A percentile compares a stretch with the other conserved stretches of the same genome.
These are phyloP conservation scores for Crossaster papposus DNA, from an alignment of 53 echinoderm and acorn worm genomes.

Conservation along the genomic window DNA sequence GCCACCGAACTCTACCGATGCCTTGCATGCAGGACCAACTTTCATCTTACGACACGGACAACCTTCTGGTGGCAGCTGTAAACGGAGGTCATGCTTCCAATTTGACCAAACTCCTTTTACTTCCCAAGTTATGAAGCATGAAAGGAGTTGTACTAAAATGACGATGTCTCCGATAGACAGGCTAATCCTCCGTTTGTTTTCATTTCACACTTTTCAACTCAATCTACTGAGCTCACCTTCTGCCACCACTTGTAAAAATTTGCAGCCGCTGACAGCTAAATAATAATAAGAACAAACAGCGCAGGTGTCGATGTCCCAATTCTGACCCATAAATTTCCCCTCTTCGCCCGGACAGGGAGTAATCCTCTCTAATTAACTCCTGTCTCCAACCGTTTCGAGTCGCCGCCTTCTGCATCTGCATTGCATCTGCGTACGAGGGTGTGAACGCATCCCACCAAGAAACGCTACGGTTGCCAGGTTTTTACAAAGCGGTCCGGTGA, in stretches of 20 bases:
- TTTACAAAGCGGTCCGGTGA: conserved; percentile 37
- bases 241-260: conserved; percentile 31
- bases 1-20: conserved; percentile 19
- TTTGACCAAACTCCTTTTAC: not conserved
- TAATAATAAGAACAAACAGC: conserved; percentile 41
- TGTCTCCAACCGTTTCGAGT: conserved; percentile 30
- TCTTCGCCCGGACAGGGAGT: conserved; percentile 9
- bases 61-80: not conserved
- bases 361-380: conserved; percentile 58
- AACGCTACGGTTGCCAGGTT: not conserved
- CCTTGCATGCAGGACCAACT: not conserved
- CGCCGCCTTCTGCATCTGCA: conserved; percentile 46
- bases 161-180: not conserved
- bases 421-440: conserved; percentile 22
- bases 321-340: conserved; percentile 36
- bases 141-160: not conserved
- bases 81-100: not conserved
- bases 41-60: conserved; percentile 16
- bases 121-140: not conserved
- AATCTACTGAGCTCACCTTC: not conserved
- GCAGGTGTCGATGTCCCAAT: conserved; percentile 56
- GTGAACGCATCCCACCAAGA: conserved; percentile 2
- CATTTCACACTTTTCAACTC: conserved; percentile 18
- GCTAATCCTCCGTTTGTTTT: conserved; percentile 61
- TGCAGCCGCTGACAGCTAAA: conserved; percentile 47